Base-by-base conservation (phyloP, 2,797 vertebrate species). In the Acrossocheilus fasciatus region DNA sequence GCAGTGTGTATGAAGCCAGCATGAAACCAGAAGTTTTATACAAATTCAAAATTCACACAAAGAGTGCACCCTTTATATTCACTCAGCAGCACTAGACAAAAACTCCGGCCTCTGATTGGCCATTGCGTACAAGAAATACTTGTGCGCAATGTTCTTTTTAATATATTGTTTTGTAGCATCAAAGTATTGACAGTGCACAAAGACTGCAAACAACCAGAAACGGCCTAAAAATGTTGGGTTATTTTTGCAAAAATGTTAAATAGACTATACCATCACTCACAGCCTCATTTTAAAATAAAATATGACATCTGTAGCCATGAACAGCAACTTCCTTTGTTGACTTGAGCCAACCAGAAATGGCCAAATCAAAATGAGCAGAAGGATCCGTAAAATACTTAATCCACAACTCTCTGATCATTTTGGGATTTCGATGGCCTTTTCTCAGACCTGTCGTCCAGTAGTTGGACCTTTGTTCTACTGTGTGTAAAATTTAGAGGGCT, bases 391-490 rank as follows among this genome's bases (percentile, higher is more conserved):
- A 84, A 79, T 23, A 36, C 50, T 76, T 54, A 43, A 83, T 83
- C 83, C 15, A 12, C 39, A 23, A 66, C 62, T 69, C 74, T 87
- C 23, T 86, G 26, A 86, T 83, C 26, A 76, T 85, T 78, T 54
- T 36, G 10, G 47, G 10, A 73, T 70, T 79, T 54, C 30, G 36
- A 81, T 81, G 52, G 59, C 26, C n/a, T 83, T 89, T 79, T 85
- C 77, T 86, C 81, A 85, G 84, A 43, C 80, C 70, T 62, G 54
- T 76, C 54, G 36, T 88, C 54, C 75, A 83, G 82, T 73, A 72
- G 73, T 86, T 82, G 83, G 18, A 70, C 41, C 54, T 77, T 80
- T 75, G 83, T 81, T 90, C 78, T 54, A 18, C 54, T 82, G 59
- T 62, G 86, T 59, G 76, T 72, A 73, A 87, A 69, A 15, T 76